Evolutionary conservation across 2,113 vertebrate species (phyloP).

Genomic region (Neoarius graeffei): DNA sequence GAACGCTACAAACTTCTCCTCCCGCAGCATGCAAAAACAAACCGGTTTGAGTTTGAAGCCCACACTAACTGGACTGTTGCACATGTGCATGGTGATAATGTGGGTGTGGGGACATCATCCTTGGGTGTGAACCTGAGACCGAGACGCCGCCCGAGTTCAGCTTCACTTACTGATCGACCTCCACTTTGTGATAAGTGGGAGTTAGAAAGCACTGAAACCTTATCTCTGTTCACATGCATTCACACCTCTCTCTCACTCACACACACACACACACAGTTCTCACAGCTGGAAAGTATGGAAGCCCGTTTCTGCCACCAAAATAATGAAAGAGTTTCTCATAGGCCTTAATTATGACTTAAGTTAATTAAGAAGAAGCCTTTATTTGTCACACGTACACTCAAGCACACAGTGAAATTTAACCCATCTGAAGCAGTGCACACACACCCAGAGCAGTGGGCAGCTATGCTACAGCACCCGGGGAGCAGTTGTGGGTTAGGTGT

Average conservation of each 20-base stretch:
- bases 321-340: too few species aligned
- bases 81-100: constrained; percentile 1
- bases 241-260: background rate
- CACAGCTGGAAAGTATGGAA: background rate
- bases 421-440: too few species aligned
- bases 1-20: background rate
- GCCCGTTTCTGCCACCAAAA: too few species aligned
- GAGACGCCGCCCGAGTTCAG: background rate
- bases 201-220: constrained; percentile 27
- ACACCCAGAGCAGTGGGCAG: too few species aligned
- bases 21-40: background rate
- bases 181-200: constrained; percentile 35
- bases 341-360: too few species aligned
- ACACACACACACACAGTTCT: background rate
- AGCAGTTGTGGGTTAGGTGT: too few species aligned
- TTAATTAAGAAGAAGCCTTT: too few species aligned
- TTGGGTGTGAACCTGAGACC: background rate
- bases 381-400: too few species aligned
- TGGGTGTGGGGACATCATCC: constrained; percentile 18
- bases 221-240: constrained; percentile 35
- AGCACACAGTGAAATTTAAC: too few species aligned
- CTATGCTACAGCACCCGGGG: too few species aligned
- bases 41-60: background rate
- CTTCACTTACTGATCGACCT: background rate
- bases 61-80: background rate